Evolutionary conservation across 2,888 invertebrate genomes (phyloP).

Genomic region (Tillus elongatus): DNA sequence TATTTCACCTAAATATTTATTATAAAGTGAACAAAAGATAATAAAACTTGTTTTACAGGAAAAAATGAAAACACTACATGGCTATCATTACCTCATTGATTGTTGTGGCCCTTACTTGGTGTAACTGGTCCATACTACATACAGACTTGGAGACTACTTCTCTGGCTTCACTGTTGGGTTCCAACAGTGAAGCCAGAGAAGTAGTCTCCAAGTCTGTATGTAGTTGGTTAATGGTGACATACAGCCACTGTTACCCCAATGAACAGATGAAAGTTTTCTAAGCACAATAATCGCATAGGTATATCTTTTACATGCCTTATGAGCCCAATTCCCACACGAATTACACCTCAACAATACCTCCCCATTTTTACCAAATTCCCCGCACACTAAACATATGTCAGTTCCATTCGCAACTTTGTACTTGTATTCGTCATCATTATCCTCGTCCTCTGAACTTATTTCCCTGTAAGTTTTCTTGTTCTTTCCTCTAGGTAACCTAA

Average conservation of each 20-base stretch:
- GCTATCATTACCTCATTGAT: background rate
- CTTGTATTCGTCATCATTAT: too few relatives aligned
- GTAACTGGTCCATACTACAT: too few relatives aligned
- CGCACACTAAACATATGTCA: slow-evolving; percentile 2
- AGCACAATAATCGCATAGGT: slow-evolving; percentile 3
- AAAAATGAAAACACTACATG: slow-evolving; percentile 1
- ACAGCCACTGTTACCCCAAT: slow-evolving; percentile 4
- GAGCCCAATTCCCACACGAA: too few relatives aligned
- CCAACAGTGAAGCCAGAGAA: too few relatives aligned
- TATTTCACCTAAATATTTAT: background rate
- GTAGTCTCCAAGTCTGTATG: too few relatives aligned
- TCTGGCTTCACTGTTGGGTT: too few relatives aligned
- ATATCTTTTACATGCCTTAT: too few relatives aligned
- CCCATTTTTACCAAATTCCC: slow-evolving; percentile 3
- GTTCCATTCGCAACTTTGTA: background rate
- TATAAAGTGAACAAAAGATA: background rate
- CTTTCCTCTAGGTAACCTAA: slow-evolving; percentile 1
- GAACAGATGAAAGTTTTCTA: slow-evolving; percentile 3
- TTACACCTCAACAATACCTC: too few relatives aligned
- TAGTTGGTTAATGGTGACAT: slow-evolving; percentile 1
- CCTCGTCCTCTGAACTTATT: too few relatives aligned
- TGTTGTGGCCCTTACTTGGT: too few relatives aligned
- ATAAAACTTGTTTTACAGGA: slow-evolving; percentile 1
- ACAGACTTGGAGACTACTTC: too few relatives aligned
- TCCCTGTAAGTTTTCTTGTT: background rate